These are phyloP conservation scores for Heliornis fulica DNA, from an alignment of 2,113 vertebrate species.

Conservation along the genomic window DNA sequence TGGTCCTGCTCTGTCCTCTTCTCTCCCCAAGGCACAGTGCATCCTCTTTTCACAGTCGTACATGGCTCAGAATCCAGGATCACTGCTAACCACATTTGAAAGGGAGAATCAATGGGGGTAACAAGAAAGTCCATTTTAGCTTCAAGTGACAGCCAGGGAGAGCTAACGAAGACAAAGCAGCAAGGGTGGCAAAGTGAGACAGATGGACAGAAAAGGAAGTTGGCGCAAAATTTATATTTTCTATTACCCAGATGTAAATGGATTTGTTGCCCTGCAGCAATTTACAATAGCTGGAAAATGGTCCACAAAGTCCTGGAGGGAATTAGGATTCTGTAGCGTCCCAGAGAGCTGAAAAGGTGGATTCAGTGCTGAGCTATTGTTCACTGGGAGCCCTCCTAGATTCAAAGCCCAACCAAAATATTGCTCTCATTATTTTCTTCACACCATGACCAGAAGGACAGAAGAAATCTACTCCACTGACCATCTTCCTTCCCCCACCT, in stretches of 20 bases:
- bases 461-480: neutral
- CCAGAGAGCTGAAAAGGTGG: neutral
- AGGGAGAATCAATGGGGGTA: neutral
- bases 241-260: neutral
- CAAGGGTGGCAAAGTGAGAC: neutral
- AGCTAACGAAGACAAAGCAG: neutral
- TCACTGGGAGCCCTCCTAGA: neutral
- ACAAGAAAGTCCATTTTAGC: neutral
- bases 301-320: neutral
- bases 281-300: neutral
- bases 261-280: neutral
- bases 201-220: neutral
- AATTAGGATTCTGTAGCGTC: neutral
- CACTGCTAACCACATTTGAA: constrained; percentile 14
- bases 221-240: neutral
- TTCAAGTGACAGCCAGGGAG: neutral
- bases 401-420: neutral
- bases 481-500: neutral
- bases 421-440: neutral
- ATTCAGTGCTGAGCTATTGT: neutral
- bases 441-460: neutral
- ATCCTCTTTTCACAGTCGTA: neutral
- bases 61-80: neutral
- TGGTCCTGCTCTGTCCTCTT: neutral
- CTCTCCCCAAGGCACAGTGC: neutral